Evolutionary conservation across 1,140 invertebrate species (phyloP).

Genomic region (Ylistrum balloti): DNA sequence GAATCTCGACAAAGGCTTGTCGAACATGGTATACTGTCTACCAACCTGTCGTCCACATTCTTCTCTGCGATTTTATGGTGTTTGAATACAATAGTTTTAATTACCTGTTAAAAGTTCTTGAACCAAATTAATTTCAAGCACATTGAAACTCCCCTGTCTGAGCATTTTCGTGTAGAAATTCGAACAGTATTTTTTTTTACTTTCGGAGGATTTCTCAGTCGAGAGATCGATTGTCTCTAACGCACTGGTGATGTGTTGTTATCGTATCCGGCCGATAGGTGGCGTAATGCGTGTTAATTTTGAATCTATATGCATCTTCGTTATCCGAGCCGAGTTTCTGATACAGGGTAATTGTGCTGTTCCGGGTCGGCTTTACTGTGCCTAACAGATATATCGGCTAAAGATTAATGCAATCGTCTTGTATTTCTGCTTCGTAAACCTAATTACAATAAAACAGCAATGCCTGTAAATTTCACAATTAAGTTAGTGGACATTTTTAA

Average conservation of each 20-base stretch:
- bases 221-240: background rate
- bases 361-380: background rate
- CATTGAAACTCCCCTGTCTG: background rate
- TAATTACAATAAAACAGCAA: too few species aligned
- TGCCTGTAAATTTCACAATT: too few species aligned
- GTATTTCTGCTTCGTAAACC: too few species aligned
- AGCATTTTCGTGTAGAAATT: background rate
- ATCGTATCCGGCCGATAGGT: background rate
- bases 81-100: background rate
- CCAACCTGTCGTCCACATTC: background rate
- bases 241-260: background rate
- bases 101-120: background rate
- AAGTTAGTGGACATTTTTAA: too few species aligned
- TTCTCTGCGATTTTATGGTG: background rate
- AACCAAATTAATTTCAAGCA: background rate
- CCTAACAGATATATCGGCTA: background rate
- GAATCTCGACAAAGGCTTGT: background rate
- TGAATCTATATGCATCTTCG: background rate
- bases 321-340: too few species aligned
- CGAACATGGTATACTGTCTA: background rate
- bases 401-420: background rate
- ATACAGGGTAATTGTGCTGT: background rate
- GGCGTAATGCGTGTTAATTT: background rate
- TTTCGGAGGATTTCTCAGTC: background rate
- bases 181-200: background rate